A percentile compares a stretch with the other conserved stretches of the same genome.
phyloP scores from a whole-genome alignment of 2,888 invertebrate species.

The Cremastinae sp. region DNA sequence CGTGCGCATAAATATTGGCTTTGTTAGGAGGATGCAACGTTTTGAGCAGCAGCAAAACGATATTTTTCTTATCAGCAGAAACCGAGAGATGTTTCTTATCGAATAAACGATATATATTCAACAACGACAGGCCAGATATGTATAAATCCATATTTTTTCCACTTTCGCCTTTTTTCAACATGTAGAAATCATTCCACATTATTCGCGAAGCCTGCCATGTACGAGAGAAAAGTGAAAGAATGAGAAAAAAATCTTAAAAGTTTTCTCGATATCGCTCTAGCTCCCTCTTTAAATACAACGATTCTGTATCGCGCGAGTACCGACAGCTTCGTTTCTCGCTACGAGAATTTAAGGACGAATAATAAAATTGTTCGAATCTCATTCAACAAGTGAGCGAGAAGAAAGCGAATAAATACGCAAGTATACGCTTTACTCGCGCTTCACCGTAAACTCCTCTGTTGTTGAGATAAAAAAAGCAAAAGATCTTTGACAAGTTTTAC shows the following conservation, averaged over 20 bases:
- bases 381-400: slow-evolving; percentile 9
- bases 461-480: neutral
- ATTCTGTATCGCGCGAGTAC: neutral
- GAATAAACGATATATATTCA: slow-evolving; percentile 37
- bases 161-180: too few relatives aligned
- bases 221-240: neutral
- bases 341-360: neutral
- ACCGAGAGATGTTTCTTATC: slow-evolving; percentile 46
- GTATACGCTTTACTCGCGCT: neutral
- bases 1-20: slow-evolving; percentile 19
- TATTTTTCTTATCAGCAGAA: slow-evolving; percentile 35
- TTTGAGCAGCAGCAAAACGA: slow-evolving; percentile 31
- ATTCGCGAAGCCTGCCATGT: neutral
- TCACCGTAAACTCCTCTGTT: neutral
- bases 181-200: slow-evolving; percentile 27
- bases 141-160: slow-evolving; percentile 5
- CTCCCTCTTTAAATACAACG: neutral
- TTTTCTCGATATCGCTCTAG: slow-evolving; percentile 12
- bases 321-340: neutral
- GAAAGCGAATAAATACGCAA: neutral
- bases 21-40: slow-evolving; percentile 36
- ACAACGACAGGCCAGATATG: slow-evolving; percentile 43
- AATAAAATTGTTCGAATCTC: neutral
- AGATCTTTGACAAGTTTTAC: too few relatives aligned
- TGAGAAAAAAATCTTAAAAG: slow-evolving; percentile 8